Evolutionary conservation across 2,888 invertebrate genomes (phyloP).

Genomic region (Melanostoma mellinum): DNA sequence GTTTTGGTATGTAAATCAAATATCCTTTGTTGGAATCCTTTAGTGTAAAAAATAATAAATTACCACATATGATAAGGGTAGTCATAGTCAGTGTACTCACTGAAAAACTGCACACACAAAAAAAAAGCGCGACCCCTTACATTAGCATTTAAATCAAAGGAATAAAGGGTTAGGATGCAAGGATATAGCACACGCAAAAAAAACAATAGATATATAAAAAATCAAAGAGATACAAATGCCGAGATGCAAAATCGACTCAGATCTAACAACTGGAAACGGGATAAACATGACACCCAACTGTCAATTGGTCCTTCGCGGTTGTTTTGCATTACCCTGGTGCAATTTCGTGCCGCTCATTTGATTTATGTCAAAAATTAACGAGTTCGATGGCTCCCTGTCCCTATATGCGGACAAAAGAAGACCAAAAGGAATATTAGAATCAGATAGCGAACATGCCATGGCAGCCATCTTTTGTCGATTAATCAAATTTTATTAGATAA

Average conservation of each 20-base stretch:
- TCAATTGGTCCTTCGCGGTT: constrained; percentile 82
- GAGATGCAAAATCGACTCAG: constrained; percentile 72
- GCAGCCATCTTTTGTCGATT: constrained; percentile 77
- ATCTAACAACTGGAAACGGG: constrained; percentile 79
- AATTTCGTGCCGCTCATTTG: constrained; percentile 78
- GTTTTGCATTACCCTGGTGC: constrained; percentile 74
- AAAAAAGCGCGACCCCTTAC: constrained; percentile 75
- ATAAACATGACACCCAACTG: constrained; percentile 83
- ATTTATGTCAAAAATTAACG: constrained; percentile 81
- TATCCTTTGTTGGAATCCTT: constrained; percentile 78
- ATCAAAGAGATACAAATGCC: constrained; percentile 59
- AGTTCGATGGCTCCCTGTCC: constrained; percentile 55
- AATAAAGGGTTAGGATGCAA: constrained; percentile 64
- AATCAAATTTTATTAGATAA: constrained; percentile 81
- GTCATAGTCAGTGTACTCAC: constrained; percentile 69
- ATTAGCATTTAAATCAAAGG: constrained; percentile 74
- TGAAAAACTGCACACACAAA: constrained; percentile 79
- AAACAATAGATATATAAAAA: constrained; percentile 34
- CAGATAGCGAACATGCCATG: constrained; percentile 42
- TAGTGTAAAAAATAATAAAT: constrained; percentile 81
- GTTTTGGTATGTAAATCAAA: constrained; percentile 82
- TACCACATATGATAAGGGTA: constrained; percentile 79
- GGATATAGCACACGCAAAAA: constrained; percentile 66
- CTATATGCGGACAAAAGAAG: not conserved
- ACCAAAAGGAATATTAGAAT: constrained; percentile 24